phyloP scores from a whole-genome alignment of 1,140 invertebrate genomes.

The Ectropis grisescens region DNA sequence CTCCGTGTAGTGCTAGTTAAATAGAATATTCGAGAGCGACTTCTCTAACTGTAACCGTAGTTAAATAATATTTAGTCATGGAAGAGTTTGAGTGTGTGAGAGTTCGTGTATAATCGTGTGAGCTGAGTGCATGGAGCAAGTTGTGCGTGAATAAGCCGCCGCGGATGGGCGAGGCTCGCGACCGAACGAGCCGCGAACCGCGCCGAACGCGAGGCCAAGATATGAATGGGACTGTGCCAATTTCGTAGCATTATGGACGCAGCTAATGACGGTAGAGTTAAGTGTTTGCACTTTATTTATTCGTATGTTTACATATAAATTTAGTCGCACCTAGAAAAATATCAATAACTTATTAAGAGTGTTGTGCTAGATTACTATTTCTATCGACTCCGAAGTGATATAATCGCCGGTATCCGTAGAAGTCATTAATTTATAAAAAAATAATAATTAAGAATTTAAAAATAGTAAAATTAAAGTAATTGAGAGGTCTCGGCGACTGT shows the following conservation, averaged over 20 bases:
- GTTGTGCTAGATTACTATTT: slow-evolving; percentile 64
- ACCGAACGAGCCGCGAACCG: slow-evolving; percentile 1
- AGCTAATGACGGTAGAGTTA: slow-evolving; percentile 56
- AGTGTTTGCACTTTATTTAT: slow-evolving; percentile 69
- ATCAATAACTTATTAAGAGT: slow-evolving; percentile 69
- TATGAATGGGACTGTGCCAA: slow-evolving; percentile 64
- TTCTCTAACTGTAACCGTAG: slow-evolving; percentile 40
- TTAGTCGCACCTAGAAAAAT: slow-evolving; percentile 69
- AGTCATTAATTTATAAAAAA: slow-evolving; percentile 67
- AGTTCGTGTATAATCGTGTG: slow-evolving; percentile 4
- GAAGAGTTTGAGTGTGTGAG: slow-evolving; percentile 8
- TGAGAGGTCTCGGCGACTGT: slow-evolving; percentile 42
- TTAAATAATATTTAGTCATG: slow-evolving; percentile 21
- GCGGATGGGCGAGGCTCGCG: not conserved
- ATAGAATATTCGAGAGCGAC: slow-evolving; percentile 36
- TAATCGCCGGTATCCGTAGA: slow-evolving; percentile 46
- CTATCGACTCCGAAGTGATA: slow-evolving; percentile 58
- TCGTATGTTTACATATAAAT: slow-evolving; percentile 64
- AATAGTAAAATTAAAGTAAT: slow-evolving; percentile 55
- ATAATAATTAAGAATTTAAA: slow-evolving; percentile 66
- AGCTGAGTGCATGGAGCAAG: slow-evolving; percentile 6
- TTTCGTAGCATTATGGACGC: slow-evolving; percentile 53
- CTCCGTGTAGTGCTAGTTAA: slow-evolving; percentile 54
- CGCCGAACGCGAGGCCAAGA: slow-evolving; percentile 7
- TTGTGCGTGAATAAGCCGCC: slow-evolving; percentile 1